phyloP scores from a whole-genome alignment of 2,888 invertebrate species.

The Enchytraeus crypticus region DNA sequence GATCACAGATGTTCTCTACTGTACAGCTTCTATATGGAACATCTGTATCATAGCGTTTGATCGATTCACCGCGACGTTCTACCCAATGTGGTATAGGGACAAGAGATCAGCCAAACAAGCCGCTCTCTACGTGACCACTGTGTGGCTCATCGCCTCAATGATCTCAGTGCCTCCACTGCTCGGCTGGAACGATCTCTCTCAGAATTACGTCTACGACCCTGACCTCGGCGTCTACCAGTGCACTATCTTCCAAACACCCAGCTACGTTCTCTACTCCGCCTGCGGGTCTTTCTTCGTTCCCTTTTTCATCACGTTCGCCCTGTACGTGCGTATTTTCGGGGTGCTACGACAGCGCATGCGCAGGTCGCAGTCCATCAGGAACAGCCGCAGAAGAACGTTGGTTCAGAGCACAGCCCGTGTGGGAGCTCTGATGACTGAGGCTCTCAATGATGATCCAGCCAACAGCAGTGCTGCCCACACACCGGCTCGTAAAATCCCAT shows the following conservation, averaged over 20 bases:
- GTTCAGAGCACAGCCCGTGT: neutral
- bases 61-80: slow-evolving; percentile 48
- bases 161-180: slow-evolving; percentile 47
- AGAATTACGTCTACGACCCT: slow-evolving; percentile 23
- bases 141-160: slow-evolving; percentile 47
- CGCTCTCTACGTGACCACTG: slow-evolving; percentile 41
- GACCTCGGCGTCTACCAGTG: slow-evolving; percentile 35
- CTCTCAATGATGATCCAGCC: no score
- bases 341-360: slow-evolving; percentile 35
- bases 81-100: slow-evolving; percentile 43
- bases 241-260: slow-evolving; percentile 40
- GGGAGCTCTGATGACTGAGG: neutral
- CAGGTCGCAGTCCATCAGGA: neutral
- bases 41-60: slow-evolving; percentile 48
- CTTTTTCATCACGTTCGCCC: slow-evolving; percentile 42
- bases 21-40: slow-evolving; percentile 50
- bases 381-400: neutral
- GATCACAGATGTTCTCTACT: slow-evolving; percentile 48
- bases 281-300: slow-evolving; percentile 48
- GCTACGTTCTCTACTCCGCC: slow-evolving; percentile 47
- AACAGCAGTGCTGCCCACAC: neutral
- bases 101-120: slow-evolving; percentile 40
- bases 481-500: neutral
- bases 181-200: slow-evolving; percentile 27
- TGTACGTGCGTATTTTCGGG: slow-evolving; percentile 45